Percentiles rank a stretch among this genome's conserved stretches.
Evolutionary conservation across 2,797 vertebrate genomes (phyloP).

Genomic region (Fringilla coelebs): DNA sequence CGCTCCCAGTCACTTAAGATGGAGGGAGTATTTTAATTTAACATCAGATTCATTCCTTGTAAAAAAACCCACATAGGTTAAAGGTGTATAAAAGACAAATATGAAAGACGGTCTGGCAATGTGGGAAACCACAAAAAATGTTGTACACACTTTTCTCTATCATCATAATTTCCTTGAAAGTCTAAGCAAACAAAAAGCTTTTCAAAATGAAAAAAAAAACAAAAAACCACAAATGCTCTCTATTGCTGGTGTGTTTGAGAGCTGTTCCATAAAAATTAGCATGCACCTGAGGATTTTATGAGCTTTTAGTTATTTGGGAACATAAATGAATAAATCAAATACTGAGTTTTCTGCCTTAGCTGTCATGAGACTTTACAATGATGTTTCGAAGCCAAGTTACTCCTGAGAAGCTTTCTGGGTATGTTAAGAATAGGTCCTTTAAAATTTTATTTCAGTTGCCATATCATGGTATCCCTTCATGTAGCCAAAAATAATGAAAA

Average conservation of each 20-base stretch:
- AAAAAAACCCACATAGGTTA: neutral
- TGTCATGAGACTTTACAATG: neutral
- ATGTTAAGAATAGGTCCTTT: neutral
- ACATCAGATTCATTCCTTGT: neutral
- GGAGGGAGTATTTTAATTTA: neutral
- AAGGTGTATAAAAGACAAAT: neutral
- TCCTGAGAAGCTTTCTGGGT: neutral
- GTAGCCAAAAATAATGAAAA: neutral
- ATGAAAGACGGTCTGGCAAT: neutral
- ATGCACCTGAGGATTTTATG: neutral
- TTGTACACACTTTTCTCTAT: neutral
- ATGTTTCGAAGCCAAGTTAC: neutral
- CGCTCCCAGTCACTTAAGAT: neutral
- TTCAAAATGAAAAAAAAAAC: neutral
- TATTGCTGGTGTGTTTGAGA: neutral
- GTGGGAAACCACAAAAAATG: neutral
- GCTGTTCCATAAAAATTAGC: neutral
- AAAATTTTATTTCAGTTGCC: neutral
- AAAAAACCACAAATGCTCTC: neutral
- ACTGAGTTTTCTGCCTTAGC: neutral
- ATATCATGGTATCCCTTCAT: neutral
- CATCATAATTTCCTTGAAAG: neutral
- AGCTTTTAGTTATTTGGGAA: neutral
- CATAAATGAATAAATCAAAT: neutral
- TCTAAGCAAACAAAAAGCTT: neutral